These are phyloP conservation scores for Notolepis coatsorum DNA, from an alignment of 2,797 vertebrate genomes.

Conservation along the genomic window DNA sequence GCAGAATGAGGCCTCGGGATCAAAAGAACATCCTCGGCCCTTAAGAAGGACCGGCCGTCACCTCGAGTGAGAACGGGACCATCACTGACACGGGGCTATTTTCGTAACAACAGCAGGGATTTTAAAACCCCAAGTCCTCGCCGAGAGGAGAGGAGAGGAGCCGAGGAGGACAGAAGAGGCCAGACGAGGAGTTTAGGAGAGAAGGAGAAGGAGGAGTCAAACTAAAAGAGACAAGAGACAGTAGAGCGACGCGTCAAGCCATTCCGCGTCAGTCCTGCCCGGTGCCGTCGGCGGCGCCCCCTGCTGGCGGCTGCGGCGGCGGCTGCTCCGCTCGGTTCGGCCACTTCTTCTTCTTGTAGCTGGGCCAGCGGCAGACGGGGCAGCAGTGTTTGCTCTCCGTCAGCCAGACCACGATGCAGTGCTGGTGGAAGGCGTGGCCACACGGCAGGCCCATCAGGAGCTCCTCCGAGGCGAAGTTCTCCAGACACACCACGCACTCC, in stretches of 20 bases:
- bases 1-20: too few relatives aligned
- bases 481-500: constrained; percentile 96
- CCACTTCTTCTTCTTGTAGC: constrained; percentile 96
- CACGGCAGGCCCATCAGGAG: constrained; percentile 94
- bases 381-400: constrained; percentile 92
- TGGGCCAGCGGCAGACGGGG: constrained; percentile 95
- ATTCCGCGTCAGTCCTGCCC: constrained; percentile 25
- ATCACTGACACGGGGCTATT: too few relatives aligned
- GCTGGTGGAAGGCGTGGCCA: constrained; percentile 96
- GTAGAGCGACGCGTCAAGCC: neutral
- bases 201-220: neutral
- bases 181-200: neutral
- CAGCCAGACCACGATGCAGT: constrained; percentile 95
- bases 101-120: too few relatives aligned
- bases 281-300: neutral
- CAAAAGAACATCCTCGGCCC: too few relatives aligned
- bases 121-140: too few relatives aligned
- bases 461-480: constrained; percentile 89
- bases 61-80: too few relatives aligned
- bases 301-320: too few relatives aligned
- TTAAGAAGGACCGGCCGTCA: too few relatives aligned
- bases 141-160: neutral
- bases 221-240: neutral
- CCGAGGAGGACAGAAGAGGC: neutral
- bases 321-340: too few relatives aligned